Evolutionary conservation across 2,113 vertebrate species (phyloP).

Genomic region (Propithecus coquereli): DNA sequence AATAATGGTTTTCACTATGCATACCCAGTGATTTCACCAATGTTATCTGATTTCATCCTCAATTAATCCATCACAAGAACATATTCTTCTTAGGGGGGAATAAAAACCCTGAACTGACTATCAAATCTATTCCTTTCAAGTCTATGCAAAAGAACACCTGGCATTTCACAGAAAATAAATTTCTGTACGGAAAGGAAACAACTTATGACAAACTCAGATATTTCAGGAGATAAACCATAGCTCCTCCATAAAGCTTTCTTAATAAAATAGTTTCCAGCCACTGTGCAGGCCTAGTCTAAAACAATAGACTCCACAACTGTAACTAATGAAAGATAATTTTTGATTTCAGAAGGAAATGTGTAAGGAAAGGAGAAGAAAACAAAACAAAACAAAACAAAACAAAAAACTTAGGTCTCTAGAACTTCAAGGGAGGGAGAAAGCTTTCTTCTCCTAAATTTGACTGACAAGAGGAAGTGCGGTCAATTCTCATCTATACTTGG

Average conservation of each 20-base stretch:
- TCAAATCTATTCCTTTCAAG: constrained; percentile 67
- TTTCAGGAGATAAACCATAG: constrained; percentile 69
- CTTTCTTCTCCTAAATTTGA: constrained; percentile 70
- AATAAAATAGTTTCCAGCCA: constrained; percentile 59
- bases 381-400: constrained; percentile 22
- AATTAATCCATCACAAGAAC: constrained; percentile 64
- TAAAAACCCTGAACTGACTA: neutral
- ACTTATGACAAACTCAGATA: constrained; percentile 75
- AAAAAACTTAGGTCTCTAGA: constrained; percentile 60
- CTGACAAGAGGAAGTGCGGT: constrained; percentile 77
- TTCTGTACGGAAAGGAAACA: constrained; percentile 73
- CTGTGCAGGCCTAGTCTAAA: neutral
- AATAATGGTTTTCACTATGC: neutral
- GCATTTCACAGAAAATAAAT: constrained; percentile 79
- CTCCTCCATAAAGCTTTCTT: constrained; percentile 24
- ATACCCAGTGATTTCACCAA: neutral
- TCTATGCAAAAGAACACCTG: constrained; percentile 73
- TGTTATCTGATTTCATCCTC: constrained; percentile 72
- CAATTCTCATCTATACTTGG: constrained; percentile 46
- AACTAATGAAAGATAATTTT: constrained; percentile 31
- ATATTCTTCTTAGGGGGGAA: constrained; percentile 10
- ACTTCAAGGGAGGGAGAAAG: constrained; percentile 76
- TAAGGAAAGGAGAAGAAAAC: neutral
- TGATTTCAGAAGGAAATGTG: constrained; percentile 22
- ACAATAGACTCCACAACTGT: constrained; percentile 58